These are phyloP conservation scores for Apodemus sylvaticus DNA, from an alignment of 2,113 vertebrate genomes.

Conservation along the genomic window DNA sequence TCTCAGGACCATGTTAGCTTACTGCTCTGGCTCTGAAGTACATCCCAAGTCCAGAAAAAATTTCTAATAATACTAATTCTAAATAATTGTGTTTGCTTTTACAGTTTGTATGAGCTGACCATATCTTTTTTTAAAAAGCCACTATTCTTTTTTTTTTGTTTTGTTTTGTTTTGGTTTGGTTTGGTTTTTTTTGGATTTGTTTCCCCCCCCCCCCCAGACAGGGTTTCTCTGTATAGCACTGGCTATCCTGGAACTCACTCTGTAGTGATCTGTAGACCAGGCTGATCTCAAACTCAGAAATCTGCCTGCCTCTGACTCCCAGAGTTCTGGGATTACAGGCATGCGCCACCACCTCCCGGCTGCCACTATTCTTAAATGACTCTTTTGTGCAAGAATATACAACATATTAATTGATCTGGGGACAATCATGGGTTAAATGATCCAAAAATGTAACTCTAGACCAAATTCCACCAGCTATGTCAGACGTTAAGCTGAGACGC, in stretches of 20 bases:
- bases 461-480: not conserved
- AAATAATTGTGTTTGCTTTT: not conserved
- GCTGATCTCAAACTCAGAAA: no score
- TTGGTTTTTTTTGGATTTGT: no score
- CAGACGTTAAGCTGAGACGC: not conserved
- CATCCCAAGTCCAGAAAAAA: not conserved
- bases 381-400: not conserved
- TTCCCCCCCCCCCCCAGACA: no score
- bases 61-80: constrained; percentile 10
- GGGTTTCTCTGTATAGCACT: no score
- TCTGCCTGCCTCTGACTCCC: no score
- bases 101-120: not conserved
- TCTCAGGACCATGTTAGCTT: not conserved
- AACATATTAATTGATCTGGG: not conserved
- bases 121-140: not conserved
- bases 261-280: no score
- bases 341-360: no score
- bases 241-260: no score
- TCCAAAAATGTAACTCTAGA: not conserved
- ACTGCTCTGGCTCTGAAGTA: not conserved
- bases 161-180: no score
- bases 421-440: not conserved
- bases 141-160: no score
- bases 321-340: no score
- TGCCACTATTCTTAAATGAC: not conserved